Evolutionary conservation across 2,888 invertebrate species (phyloP), one percentile per base, ranked within the genome.

Genomic region (Dilophus febrilis): DNA sequence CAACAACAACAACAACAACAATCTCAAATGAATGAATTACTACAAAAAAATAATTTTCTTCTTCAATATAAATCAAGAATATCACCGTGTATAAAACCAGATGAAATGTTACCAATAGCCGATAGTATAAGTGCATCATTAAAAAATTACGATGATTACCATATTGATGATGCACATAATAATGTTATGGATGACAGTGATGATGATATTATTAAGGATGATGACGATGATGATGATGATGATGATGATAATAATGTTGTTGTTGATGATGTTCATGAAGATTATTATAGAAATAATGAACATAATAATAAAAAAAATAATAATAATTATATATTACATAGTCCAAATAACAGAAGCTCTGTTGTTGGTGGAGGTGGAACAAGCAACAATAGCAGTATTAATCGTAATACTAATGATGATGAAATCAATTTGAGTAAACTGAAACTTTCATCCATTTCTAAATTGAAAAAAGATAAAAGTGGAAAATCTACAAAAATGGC

Each of bases 101-200:
- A 38, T 30, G 14, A 54, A 18, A 32, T 58, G 41, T 49, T 56
- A 45, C 53, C 62, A 31, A 61, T 60, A 27, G 59, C 59, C 46
- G 63, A 61, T 51, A 58, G 53, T 48, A 56, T 59, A 43, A 58
- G 58, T 54, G 55, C 58, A 46, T 50, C 55, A 35, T 53, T 57
- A 52, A 59, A 59, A 49, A 53, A 33, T 10, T 4, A 33, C 3
- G 33, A 33, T 14, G 22, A 22, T 8, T 22, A 22, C 22, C 4
- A 22, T 22, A 22, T 22, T 22, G 22, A 22, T 22, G 8, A n/a
- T n/a, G n/a, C n/a, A 58, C 38, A 59, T 61, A 44, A 37, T 17
- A 27, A 32, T 41, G 57, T 60, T 45, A 57, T 61, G 45, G 58
- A 61, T 49, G 59, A 60, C 48, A 57, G 58, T 47, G 56, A 59